A percentile compares a stretch with the other conserved stretches of the same genome.
Evolutionary conservation across 1,140 invertebrate species (phyloP).

Genomic region (Bombyx mandarina): DNA sequence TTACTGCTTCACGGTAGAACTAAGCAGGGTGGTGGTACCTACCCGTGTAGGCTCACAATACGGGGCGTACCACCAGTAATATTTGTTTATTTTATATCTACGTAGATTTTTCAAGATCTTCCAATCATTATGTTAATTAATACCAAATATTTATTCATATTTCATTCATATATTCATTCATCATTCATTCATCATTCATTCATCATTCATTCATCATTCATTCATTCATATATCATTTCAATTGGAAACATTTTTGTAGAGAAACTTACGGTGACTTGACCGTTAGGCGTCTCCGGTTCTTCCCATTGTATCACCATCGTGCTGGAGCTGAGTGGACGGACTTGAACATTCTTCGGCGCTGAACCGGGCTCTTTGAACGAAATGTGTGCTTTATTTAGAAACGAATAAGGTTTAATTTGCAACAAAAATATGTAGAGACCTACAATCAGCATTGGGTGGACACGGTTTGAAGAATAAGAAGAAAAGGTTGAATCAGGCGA

Average conservation of each 20-base stretch:
- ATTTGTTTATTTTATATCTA: too few relatives aligned
- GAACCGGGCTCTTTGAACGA: conserved; percentile 88
- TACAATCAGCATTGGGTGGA: background rate
- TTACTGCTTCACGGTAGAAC: too few relatives aligned
- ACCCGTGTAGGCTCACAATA: too few relatives aligned
- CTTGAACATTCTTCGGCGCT: conserved; percentile 93
- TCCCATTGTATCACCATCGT: conserved; percentile 98
- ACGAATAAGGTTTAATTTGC: background rate
- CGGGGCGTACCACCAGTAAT: too few relatives aligned
- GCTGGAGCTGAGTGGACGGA: conserved; percentile 91
- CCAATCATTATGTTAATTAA: too few relatives aligned
- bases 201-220: too few relatives aligned
- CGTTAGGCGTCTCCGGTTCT: conserved; percentile 96
- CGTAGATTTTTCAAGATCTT: too few relatives aligned
- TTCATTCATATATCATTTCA: background rate
- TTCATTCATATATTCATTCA: too few relatives aligned
- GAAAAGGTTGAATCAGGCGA: too few relatives aligned
- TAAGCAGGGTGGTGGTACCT: too few relatives aligned
- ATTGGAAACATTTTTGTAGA: background rate
- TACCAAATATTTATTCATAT: background rate
- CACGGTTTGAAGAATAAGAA: too few relatives aligned
- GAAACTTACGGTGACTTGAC: conserved; percentile 88
- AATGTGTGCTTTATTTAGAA: background rate
- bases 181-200: too few relatives aligned
- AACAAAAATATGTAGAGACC: background rate